Evolutionary conservation across 2,113 vertebrate species (phyloP).

Genomic region (Ancistrus triradiatus): DNA sequence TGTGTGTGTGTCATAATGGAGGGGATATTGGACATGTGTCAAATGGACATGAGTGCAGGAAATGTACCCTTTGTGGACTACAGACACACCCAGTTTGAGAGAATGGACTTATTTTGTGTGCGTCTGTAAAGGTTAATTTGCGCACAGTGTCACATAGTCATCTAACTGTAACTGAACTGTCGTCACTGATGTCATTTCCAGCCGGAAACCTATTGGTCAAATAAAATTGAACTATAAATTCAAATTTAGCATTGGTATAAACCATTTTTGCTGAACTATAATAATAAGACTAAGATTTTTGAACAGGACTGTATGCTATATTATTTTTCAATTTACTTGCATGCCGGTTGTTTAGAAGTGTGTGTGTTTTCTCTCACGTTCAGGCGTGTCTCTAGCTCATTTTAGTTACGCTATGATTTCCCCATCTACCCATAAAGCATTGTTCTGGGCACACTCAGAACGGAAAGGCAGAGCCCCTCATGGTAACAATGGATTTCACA

Average conservation of each 20-base stretch:
- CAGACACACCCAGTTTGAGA: neutral
- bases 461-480: slow-evolving; percentile 41
- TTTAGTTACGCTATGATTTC: slow-evolving; percentile 32
- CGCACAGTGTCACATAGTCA: no score
- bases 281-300: no score
- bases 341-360: no score
- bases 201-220: no score
- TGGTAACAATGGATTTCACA: slow-evolving; percentile 31
- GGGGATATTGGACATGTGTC: neutral
- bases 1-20: neutral
- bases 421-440: slow-evolving; percentile 31
- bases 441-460: slow-evolving; percentile 27
- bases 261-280: no score
- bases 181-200: no score
- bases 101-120: neutral
- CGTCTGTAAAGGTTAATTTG: no score
- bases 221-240: no score
- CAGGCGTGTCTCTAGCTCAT: slow-evolving; percentile 19
- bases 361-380: slow-evolving; percentile 22
- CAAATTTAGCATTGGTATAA: no score
- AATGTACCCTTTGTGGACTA: neutral
- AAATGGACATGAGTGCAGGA: slow-evolving; percentile 1
- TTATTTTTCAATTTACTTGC: no score
- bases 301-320: no score
- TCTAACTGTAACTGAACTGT: no score